Evolutionary conservation across 2,797 vertebrate genomes (phyloP).

Genomic region (Lacerta bilineata): DNA sequence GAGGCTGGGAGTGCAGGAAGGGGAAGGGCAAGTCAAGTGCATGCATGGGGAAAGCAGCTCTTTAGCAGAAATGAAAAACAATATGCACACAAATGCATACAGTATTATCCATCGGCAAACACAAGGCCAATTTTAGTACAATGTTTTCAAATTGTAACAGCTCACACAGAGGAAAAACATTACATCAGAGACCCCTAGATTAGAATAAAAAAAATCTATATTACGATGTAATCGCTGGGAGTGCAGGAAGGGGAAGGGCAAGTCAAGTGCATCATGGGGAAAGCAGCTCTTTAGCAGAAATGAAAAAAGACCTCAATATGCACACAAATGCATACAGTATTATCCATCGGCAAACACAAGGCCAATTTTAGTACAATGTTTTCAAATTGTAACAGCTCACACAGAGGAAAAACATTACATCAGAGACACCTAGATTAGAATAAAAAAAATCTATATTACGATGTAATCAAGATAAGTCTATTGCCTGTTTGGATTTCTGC

Average conservation of each 20-base stretch:
- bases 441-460: conserved; percentile 16
- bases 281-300: neutral
- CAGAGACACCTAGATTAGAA: conserved; percentile 1
- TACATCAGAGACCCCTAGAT: neutral
- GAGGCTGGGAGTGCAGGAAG: neutral
- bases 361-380: neutral
- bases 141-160: neutral
- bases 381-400: neutral
- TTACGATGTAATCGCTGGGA: no score
- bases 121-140: neutral
- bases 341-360: neutral
- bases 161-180: neutral
- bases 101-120: neutral
- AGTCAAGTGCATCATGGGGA: no score
- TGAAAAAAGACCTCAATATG: conserved; percentile 12
- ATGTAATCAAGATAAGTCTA: conserved; percentile 8
- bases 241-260: neutral
- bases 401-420: neutral
- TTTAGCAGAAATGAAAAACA: conserved; percentile 7
- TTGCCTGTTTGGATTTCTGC: neutral
- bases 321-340: neutral
- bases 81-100: neutral
- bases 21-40: no score
- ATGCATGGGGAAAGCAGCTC: neutral
- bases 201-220: no score